A percentile compares a stretch with the other conserved stretches of the same genome.
Conservation (phyloP, 2,113 vertebrate species). For the Peromyscus californicus region DNA sequence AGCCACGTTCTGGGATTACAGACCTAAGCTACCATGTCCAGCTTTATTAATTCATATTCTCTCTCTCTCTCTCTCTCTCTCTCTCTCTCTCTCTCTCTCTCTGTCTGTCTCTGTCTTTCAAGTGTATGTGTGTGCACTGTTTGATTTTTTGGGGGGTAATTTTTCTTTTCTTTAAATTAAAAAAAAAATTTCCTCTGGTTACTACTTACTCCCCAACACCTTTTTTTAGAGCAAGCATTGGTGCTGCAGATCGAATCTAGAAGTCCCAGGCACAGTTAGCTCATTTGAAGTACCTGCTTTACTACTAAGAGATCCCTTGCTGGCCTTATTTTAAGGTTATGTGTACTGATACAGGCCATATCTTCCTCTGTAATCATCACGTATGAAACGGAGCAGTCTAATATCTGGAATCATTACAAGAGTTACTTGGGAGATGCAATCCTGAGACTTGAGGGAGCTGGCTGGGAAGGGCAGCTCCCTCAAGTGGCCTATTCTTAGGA, state of each 20-base stretch:
- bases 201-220: too few relatives aligned
- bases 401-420: slow-evolving; percentile 14
- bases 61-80: not conserved
- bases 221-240: not conserved
- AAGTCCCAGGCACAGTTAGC: not conserved
- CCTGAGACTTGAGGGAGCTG: not conserved
- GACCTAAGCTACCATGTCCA: not conserved
- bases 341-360: not conserved
- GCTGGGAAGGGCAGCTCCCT: not conserved
- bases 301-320: not conserved
- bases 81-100: too few relatives aligned
- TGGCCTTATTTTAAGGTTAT: not conserved
- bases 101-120: not conserved
- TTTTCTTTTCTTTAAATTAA: not conserved
- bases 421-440: not conserved
- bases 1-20: not conserved
- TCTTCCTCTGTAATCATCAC: not conserved
- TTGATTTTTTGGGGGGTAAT: not conserved
- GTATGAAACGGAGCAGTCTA: not conserved
- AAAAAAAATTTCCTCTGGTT: not conserved
- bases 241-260: not conserved
- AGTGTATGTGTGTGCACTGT: not conserved
- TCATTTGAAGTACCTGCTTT: not conserved
- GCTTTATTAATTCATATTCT: not conserved
- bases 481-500: not conserved